A percentile compares a stretch with the other conserved stretches of the same genome.
Conservation (phyloP, 1,140 invertebrate genomes). For the Tachypleus tridentatus region DNA sequence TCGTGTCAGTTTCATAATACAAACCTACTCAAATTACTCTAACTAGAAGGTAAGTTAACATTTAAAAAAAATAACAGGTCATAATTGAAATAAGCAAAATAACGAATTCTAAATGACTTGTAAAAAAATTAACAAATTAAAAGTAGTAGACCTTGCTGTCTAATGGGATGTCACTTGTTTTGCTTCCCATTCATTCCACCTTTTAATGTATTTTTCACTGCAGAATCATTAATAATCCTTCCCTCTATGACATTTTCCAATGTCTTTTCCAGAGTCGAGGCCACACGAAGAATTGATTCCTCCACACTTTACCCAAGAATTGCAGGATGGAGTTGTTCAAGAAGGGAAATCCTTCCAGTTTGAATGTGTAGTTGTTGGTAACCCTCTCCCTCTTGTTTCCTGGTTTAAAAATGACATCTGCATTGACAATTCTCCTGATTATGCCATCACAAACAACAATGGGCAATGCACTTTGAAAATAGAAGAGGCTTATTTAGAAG, state of each 20-base stretch:
- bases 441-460: conserved; percentile 50
- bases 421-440: conserved; percentile 62
- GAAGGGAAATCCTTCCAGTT: conserved; percentile 54
- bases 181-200: no score
- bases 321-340: conserved; percentile 45
- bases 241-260: conserved; percentile 1
- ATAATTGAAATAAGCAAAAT: no score
- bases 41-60: no score
- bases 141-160: no score
- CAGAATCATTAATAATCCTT: no score
- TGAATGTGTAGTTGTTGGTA: conserved; percentile 63
- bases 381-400: conserved; percentile 66
- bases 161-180: no score
- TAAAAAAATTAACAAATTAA: no score
- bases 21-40: no score
- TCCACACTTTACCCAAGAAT: conserved; percentile 49
- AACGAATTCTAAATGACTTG: no score
- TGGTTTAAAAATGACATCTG: conserved; percentile 87
- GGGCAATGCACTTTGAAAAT: conserved; percentile 40
- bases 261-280: conserved; percentile 42
- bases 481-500: conserved; percentile 44
- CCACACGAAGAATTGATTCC: conserved; percentile 49
- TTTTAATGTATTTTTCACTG: no score
- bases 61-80: no score
- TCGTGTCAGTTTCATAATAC: no score